phyloP scores from a whole-genome alignment of 1,140 invertebrate genomes.

The Drosophila serrata region DNA sequence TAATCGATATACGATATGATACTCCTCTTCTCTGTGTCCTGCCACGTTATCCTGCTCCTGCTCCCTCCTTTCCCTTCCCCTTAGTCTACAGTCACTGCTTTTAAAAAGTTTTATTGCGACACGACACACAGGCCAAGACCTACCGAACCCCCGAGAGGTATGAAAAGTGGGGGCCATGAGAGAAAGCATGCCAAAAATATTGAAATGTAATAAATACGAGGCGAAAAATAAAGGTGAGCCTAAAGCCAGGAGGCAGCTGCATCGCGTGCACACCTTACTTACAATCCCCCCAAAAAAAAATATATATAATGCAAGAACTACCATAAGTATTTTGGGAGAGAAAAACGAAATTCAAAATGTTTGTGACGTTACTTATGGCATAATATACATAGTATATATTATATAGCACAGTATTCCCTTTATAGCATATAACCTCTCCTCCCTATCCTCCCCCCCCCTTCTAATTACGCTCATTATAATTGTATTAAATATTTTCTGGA shows the following conservation, averaged over 20 bases:
- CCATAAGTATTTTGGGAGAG: background rate
- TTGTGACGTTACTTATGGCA: constrained; percentile 42
- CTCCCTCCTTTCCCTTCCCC: background rate
- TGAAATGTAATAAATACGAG: constrained; percentile 70
- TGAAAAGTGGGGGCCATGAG: too few species aligned
- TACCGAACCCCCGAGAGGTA: background rate
- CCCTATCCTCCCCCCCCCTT: background rate
- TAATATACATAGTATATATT: too few species aligned
- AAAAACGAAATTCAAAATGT: constrained; percentile 9
- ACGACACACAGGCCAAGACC: constrained; percentile 47
- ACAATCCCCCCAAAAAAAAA: background rate
- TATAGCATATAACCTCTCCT: background rate
- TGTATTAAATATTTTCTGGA: constrained; percentile 69
- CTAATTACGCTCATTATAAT: constrained; percentile 77
- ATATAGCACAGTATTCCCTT: background rate
- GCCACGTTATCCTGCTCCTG: too few species aligned
- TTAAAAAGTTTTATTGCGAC: constrained; percentile 52
- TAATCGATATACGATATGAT: background rate
- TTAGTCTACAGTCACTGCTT: constrained; percentile 19
- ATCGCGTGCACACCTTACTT: constrained; percentile 73
- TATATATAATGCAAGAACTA: background rate
- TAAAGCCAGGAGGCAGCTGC: constrained; percentile 29
- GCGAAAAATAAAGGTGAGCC: background rate
- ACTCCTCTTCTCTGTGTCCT: background rate
- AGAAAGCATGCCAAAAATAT: constrained; percentile 69